Percentiles rank a stretch among this genome's conserved stretches.
These are phyloP conservation scores for Punctoribates punctum DNA, from an alignment of 2,888 invertebrate genomes.

Conservation along the genomic window DNA sequence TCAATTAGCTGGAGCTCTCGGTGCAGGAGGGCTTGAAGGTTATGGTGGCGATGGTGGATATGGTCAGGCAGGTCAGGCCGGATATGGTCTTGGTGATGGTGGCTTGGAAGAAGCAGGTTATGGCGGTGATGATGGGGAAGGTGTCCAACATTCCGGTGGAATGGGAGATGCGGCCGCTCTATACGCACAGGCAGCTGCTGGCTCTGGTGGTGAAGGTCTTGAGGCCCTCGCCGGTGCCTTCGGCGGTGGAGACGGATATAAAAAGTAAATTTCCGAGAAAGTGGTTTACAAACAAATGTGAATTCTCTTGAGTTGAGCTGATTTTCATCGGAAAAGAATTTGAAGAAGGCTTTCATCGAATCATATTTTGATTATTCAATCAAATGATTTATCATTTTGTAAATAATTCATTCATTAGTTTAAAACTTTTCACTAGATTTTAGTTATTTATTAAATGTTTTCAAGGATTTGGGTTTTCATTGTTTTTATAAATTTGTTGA, in stretches of 20 bases:
- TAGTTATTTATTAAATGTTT: too few species aligned
- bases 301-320: too few species aligned
- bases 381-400: too few species aligned
- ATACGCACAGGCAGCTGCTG: slow-evolving; percentile 17
- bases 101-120: neutral
- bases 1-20: neutral
- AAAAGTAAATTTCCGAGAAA: too few species aligned
- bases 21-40: neutral
- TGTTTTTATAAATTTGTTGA: too few species aligned
- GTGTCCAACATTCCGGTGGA: neutral
- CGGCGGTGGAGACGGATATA: neutral
- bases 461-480: too few species aligned
- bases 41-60: neutral
- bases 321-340: too few species aligned
- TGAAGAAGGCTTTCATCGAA: too few species aligned
- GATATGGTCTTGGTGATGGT: neutral
- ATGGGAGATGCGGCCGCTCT: neutral
- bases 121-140: neutral
- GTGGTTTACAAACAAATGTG: too few species aligned
- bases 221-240: neutral
- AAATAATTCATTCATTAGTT: too few species aligned
- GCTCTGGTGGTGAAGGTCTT: slow-evolving; percentile 18
- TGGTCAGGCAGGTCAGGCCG: neutral
- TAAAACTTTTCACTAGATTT: too few species aligned
- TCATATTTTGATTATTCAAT: too few species aligned